Conservation (phyloP, 1,140 invertebrate genomes). For the Solenopsis invicta region DNA sequence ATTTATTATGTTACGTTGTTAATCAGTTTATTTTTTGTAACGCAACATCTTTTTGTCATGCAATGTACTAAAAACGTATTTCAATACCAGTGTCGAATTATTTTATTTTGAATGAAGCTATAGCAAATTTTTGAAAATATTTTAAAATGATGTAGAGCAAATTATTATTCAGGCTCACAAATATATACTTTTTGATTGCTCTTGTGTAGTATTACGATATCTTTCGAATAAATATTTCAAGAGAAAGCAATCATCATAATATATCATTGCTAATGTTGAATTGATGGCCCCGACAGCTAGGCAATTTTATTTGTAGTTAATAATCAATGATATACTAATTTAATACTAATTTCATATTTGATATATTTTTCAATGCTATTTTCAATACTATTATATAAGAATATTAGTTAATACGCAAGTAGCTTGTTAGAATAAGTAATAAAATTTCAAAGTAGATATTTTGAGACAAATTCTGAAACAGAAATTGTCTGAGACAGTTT, state of each 20-base stretch:
- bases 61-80: background rate
- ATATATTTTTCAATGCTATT: background rate
- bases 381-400: background rate
- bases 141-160: background rate
- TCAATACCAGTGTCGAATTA: background rate
- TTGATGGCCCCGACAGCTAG: background rate
- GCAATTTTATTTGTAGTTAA: background rate
- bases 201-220: background rate
- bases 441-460: background rate
- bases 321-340: background rate
- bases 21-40: background rate
- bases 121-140: background rate
- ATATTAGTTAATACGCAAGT: background rate
- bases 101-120: background rate
- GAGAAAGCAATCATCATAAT: background rate
- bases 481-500: background rate
- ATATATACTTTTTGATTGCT: background rate
- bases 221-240: constrained; percentile 26
- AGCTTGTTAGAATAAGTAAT: background rate
- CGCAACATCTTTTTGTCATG: background rate
- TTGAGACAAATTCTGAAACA: background rate
- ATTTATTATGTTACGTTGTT: background rate
- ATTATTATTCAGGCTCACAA: background rate
- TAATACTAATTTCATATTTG: background rate
- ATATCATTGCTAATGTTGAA: background rate